Evolutionary conservation across 2,113 vertebrate species (phyloP), one percentile per base, ranked within the genome.

Genomic region (Oxygymnocypris stewartii): DNA sequence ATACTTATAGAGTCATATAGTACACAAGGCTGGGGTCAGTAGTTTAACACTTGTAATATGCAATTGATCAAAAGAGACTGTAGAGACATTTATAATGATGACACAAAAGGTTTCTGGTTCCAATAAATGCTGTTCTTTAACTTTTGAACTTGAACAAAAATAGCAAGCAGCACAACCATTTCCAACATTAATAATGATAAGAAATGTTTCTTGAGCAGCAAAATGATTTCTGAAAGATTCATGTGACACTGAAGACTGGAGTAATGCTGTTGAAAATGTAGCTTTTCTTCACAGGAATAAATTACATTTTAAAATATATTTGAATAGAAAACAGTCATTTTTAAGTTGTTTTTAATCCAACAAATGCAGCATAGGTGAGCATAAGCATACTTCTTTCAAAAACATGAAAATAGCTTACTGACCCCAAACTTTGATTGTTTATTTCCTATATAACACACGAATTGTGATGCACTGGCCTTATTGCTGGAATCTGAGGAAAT

Each of bases 401-500:
- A 73, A 40, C 69, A 71, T 73, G 11, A 10, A 71, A 9, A 20
- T 20, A 31, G 5, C 37, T 12, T 73, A 73, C 69, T 4, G 5
- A 42, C 69, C 37, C 37, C 20, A 42, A 73, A 73, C 69, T 40
- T 71, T 71, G 16, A 71, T 42, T 8, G 18, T 3, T 9, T 23
- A 18, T 47, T 2, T 67, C 42, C 77, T 8, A 20, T 23, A 74
- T 8, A 78, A 77, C 44, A 61, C 16, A 78, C 49, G 10, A 11
- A 59, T 31, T 3, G 37, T 11, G 23, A 79, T 54, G 23, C n/a
- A 67, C 54, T 37, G 78, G 12, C 71, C 20, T 69, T 40, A 84
- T 54, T 85, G 90, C 93, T 81, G 90, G 97, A 96, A 93, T 95
- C 87, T 93, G 96, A 3, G 88, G 67, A 59, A 98, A 96, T 31